Evolutionary conservation across 2,888 invertebrate species (phyloP).

Genomic region (Oxycera nigricornis): DNA sequence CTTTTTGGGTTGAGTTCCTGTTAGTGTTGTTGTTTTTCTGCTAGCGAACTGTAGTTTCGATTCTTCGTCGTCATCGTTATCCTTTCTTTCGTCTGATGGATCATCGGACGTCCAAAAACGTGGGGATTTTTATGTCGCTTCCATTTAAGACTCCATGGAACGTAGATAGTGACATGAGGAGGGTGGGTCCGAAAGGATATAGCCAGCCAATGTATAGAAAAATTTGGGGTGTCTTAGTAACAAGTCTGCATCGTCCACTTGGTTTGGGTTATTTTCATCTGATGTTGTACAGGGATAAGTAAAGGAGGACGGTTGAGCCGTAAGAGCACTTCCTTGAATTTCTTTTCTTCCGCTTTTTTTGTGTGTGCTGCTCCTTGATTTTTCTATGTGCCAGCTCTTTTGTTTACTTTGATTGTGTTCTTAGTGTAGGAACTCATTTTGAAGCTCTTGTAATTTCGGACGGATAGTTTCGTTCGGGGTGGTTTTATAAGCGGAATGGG

Average conservation of each 20-base stretch:
- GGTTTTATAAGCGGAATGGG: not conserved
- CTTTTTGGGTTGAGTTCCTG: conserved; percentile 11
- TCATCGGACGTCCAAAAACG: conserved; percentile 44
- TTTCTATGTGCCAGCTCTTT: not conserved
- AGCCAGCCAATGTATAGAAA: not conserved
- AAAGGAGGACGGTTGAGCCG: not conserved
- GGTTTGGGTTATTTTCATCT: conserved; percentile 28
- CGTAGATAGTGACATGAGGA: not conserved
- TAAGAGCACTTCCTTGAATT: conserved; percentile 29
- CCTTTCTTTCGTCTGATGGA: conserved; percentile 42
- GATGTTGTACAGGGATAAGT: conserved; percentile 15
- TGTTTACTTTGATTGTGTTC: conserved; percentile 27
- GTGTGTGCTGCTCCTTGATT: conserved; percentile 25
- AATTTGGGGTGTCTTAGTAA: conserved; percentile 38
- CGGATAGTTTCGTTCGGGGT: conserved; percentile 26
- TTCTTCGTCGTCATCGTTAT: conserved; percentile 38
- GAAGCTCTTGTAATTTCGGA: conserved; percentile 42
- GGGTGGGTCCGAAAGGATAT: not conserved
- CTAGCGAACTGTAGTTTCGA: conserved; percentile 33
- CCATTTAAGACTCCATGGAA: not conserved
- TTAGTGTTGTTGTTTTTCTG: conserved; percentile 35
- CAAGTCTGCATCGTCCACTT: conserved; percentile 18
- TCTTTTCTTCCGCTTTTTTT: conserved; percentile 33
- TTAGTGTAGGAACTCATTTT: conserved; percentile 23
- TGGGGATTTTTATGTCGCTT: conserved; percentile 36